phyloP scores from a whole-genome alignment of 2,113 vertebrate species.

The Microtus ochrogaster region DNA sequence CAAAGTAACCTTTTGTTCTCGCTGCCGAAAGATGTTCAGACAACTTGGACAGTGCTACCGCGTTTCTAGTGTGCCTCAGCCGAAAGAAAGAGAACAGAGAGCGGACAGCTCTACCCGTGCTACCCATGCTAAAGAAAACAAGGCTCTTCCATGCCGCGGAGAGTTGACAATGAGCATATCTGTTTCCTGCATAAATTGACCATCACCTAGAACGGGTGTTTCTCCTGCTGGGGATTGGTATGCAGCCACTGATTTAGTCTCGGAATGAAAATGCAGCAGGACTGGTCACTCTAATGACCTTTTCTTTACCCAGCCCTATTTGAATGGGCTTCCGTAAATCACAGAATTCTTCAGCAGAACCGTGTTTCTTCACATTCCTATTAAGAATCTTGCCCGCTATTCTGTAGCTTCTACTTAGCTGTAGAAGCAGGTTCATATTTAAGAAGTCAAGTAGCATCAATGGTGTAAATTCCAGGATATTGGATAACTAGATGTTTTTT shows the following conservation, averaged over 20 bases:
- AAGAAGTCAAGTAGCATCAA: background rate
- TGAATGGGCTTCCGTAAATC: background rate
- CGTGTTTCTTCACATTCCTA: slow-evolving; percentile 6
- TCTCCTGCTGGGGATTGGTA: background rate
- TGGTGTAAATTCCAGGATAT: background rate
- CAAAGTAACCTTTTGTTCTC: slow-evolving; percentile 52
- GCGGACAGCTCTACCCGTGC: background rate
- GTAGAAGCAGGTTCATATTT: background rate
- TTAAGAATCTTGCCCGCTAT: slow-evolving; percentile 11
- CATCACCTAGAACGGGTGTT: background rate
- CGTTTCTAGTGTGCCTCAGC: slow-evolving; percentile 34
- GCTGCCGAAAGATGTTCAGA: slow-evolving; percentile 43
- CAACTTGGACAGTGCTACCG: slow-evolving; percentile 6
- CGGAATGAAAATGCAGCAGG: slow-evolving; percentile 36
- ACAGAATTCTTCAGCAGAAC: background rate
- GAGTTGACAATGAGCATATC: background rate
- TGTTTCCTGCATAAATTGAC: slow-evolving; percentile 33
- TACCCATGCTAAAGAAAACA: slow-evolving; percentile 44
- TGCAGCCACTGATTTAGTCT: background rate
- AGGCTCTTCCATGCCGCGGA: background rate
- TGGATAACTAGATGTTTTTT: slow-evolving; percentile 30
- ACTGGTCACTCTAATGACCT: background rate
- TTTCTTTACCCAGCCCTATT: background rate
- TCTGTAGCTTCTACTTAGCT: background rate
- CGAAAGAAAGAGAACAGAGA: background rate